These are phyloP conservation scores for Leptinotarsa juncta DNA, from an alignment of 2,888 invertebrate genomes.

Conservation along the genomic window DNA sequence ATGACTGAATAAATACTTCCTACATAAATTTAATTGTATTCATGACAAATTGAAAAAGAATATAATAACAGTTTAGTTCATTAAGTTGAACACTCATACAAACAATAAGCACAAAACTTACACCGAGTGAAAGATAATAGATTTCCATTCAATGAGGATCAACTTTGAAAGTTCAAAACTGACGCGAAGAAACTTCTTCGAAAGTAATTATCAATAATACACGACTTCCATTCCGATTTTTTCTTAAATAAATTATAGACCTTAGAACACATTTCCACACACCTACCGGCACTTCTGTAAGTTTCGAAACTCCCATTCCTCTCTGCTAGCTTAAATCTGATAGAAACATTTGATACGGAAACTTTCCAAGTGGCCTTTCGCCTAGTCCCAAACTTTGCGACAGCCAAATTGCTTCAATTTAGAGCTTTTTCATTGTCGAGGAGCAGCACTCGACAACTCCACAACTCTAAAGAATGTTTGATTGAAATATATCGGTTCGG, in stretches of 20 bases:
- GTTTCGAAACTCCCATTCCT: constrained; percentile 21
- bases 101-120: too few relatives aligned
- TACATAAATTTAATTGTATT: too few relatives aligned
- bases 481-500: constrained; percentile 35
- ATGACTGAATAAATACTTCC: too few relatives aligned
- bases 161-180: too few relatives aligned
- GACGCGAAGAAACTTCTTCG: too few relatives aligned
- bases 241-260: background rate
- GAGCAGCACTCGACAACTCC: constrained; percentile 29
- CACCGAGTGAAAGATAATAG: too few relatives aligned
- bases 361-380: constrained; percentile 16
- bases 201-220: background rate
- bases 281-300: constrained; percentile 4
- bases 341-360: constrained; percentile 28
- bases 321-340: constrained; percentile 16
- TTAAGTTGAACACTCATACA: too few relatives aligned
- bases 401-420: constrained; percentile 26
- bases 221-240: background rate
- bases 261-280: constrained; percentile 9
- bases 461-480: constrained; percentile 28
- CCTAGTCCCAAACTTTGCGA: constrained; percentile 11
- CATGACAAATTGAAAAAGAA: too few relatives aligned
- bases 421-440: constrained; percentile 15
- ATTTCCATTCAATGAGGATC: too few relatives aligned
- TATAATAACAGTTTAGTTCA: too few relatives aligned